Percentiles rank a stretch among this genome's conserved stretches.
Conservation (phyloP, 2,888 invertebrate genomes). For the Macaria liturata region DNA sequence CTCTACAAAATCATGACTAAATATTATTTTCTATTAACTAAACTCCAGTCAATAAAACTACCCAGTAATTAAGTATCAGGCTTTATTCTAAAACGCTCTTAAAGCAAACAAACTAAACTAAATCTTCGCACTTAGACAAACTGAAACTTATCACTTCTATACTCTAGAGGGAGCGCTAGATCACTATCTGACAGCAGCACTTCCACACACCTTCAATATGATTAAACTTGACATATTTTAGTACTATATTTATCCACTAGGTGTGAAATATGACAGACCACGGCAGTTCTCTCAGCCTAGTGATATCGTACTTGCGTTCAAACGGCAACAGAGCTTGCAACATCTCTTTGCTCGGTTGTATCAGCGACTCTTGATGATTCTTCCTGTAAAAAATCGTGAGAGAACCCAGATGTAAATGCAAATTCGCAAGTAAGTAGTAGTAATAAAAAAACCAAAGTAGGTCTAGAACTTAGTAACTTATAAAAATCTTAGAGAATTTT, state of each 20-base stretch:
- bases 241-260: background rate
- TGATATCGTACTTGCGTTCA: conserved; percentile 57
- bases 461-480: no score
- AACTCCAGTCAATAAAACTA: no score
- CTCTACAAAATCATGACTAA: no score
- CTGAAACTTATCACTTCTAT: conserved; percentile 1
- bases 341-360: conserved; percentile 36
- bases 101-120: conserved; percentile 6
- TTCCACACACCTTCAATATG: no score
- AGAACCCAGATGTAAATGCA: no score
- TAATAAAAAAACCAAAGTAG: no score
- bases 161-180: no score
- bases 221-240: no score
- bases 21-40: no score
- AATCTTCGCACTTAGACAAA: conserved; percentile 1
- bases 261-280: conserved; percentile 74
- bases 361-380: conserved; percentile 32
- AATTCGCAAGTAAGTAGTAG: no score
- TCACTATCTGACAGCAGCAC: no score
- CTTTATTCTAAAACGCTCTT: conserved; percentile 11
- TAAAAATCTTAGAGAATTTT: no score
- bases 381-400: conserved; percentile 12
- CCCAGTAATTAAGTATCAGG: background rate
- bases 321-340: conserved; percentile 46
- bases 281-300: conserved; percentile 58